Evolutionary conservation across 2,888 invertebrate genomes (phyloP), one percentile per base, ranked within the genome.

Genomic region (Argyresthia albistria): DNA sequence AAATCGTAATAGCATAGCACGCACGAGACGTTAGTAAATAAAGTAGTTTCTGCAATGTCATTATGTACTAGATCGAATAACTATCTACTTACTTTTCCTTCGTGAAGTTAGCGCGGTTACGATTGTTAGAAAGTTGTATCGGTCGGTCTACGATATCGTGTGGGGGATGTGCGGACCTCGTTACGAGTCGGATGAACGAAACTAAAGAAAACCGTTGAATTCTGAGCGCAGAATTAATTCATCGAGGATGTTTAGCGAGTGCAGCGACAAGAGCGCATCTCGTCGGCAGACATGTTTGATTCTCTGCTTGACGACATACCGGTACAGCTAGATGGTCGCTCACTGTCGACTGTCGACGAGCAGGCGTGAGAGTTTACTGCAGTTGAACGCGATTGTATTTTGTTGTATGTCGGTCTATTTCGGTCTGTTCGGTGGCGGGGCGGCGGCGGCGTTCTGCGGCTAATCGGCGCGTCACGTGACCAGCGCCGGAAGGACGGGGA

Each of bases 381-480:
- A 70, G 70, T 67, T 68, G 71, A 74, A 73, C 72, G 76, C 72
- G 74, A 73, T 70, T 73, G 67, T 69, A 73, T 70, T 73, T 75
- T 67, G 73, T 75, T 73, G 75, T 71, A 73, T 71, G 74, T 80
- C 83, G 74, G 79, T 84, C 82, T 84, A 86, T 84, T 84, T 84
- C 75, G 80, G 82, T 84, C 76, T 76, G 76, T 73, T 80, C 80
- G 76, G 81, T 81, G 80, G 36, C 51, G 45, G 43, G 12, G 16
- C 46, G 46, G 12, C 46, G 51, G 35, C 37, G 46, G 46, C 80
- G 80, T 76, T 81, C 80, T 71, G 74, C 76, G 70, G 83, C 84
- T 86, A 83, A 86, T 86, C 84, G 82, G 69, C 76, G 70, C 76
- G 83, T 83, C 84, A 84, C 83, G 84, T 86, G 86, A 84, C 80